Percentiles rank a stretch among this genome's conserved stretches.
These are phyloP conservation scores for Chrysodeixis includens DNA, from an alignment of 2,888 invertebrate genomes.

Conservation along the genomic window DNA sequence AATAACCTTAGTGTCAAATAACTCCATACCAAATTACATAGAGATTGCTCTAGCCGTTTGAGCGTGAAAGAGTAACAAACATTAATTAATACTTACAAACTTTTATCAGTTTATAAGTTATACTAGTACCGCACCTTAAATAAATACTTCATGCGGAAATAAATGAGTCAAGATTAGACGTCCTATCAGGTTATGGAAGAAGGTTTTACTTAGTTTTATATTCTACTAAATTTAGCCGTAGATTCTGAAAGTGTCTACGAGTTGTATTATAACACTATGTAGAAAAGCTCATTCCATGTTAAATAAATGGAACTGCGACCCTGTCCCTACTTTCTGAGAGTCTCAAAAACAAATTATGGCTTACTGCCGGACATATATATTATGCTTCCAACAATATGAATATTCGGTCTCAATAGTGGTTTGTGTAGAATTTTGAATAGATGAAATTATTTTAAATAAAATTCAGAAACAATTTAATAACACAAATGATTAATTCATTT, in stretches of 20 bases:
- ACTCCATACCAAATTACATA: too few relatives aligned
- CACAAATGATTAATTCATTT: too few relatives aligned
- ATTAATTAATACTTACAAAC: too few relatives aligned
- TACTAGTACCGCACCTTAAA: too few relatives aligned
- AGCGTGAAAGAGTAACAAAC: too few relatives aligned
- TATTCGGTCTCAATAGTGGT: not conserved
- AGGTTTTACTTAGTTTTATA: constrained; percentile 38
- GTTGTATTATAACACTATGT: constrained; percentile 27
- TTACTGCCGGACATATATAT: constrained; percentile 7
- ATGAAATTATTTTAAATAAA: not conserved
- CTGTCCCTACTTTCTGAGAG: constrained; percentile 12
- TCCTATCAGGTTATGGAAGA: constrained; percentile 17
- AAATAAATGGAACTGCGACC: constrained; percentile 25
- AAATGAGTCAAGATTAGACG: constrained; percentile 25
- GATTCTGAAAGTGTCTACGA: constrained; percentile 13
- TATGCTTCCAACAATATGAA: not conserved
- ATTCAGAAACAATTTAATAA: too few relatives aligned
- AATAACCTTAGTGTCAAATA: too few relatives aligned
- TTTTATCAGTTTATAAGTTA: too few relatives aligned
- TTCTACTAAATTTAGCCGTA: constrained; percentile 29
- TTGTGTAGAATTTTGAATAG: not conserved
- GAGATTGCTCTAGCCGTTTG: too few relatives aligned
- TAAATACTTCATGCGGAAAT: too few relatives aligned
- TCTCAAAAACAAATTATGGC: constrained; percentile 10
- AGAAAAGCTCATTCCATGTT: constrained; percentile 24